These are phyloP conservation scores for Sthenelais limicola DNA, from an alignment of 2,888 invertebrate species.

Conservation along the genomic window DNA sequence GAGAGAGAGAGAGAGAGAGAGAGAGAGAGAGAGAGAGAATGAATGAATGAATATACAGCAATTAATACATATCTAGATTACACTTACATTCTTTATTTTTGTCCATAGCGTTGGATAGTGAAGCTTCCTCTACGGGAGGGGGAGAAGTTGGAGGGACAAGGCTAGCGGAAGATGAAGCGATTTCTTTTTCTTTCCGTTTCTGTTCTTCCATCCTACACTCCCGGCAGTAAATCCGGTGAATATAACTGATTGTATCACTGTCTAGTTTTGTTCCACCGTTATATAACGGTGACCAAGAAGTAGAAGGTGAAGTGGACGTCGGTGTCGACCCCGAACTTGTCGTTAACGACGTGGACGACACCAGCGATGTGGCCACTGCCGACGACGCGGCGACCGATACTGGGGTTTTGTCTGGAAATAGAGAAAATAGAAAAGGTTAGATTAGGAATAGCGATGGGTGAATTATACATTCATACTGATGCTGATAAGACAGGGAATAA, in stretches of 20 bases:
- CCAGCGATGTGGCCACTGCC: no score
- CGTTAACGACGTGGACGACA: no score
- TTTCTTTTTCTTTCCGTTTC: not conserved
- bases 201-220: slow-evolving; percentile 52
- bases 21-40: not conserved
- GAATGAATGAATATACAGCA: not conserved
- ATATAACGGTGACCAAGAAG: slow-evolving; percentile 47
- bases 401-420: no score
- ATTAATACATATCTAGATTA: not conserved
- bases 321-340: not conserved
- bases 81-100: slow-evolving; percentile 97
- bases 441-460: no score
- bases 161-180: not conserved
- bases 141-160: slow-evolving; percentile 42
- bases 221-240: slow-evolving; percentile 53
- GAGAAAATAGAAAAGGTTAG: no score
- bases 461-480: no score
- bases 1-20: not conserved
- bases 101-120: slow-evolving; percentile 92
- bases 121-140: slow-evolving; percentile 93
- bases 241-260: slow-evolving; percentile 49
- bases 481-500: no score
- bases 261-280: slow-evolving; percentile 42
- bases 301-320: slow-evolving; percentile 4
- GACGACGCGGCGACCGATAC: no score